A percentile compares a stretch with the other conserved stretches of the same genome.
phyloP scores from a whole-genome alignment of 2,113 vertebrate species.

The Rallus limicola region DNA sequence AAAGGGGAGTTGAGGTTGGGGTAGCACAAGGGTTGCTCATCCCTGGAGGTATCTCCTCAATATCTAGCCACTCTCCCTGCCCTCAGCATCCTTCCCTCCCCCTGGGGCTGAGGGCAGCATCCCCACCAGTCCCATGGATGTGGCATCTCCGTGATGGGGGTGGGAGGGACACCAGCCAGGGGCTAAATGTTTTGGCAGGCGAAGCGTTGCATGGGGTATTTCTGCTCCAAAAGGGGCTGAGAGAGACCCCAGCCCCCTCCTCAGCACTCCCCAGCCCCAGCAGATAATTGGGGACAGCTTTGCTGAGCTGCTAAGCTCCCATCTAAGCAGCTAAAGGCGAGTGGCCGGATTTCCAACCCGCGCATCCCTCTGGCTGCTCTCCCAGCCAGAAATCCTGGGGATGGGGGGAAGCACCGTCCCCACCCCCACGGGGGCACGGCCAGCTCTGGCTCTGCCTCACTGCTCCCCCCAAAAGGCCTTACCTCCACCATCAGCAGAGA shows the following conservation, averaged over 20 bases:
- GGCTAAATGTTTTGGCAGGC: background rate
- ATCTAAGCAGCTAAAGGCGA: background rate
- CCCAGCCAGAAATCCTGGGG: background rate
- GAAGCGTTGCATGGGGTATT: rapidly evolving
- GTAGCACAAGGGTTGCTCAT: background rate
- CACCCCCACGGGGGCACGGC: background rate
- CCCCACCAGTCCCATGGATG: rapidly evolving
- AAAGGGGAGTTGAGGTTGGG: background rate
- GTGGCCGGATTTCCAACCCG: conserved; percentile 1
- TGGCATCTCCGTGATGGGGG: rapidly evolving
- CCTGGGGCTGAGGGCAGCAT: background rate
- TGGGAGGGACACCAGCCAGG: background rate
- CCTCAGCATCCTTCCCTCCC: too few relatives aligned
- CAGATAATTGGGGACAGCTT: background rate
- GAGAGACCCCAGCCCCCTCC: background rate
- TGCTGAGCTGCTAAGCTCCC: conserved; percentile 13
- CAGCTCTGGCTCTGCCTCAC: background rate
- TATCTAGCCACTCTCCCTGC: too few relatives aligned
- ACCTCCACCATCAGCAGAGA: background rate
- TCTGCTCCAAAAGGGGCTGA: background rate
- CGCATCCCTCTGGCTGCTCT: background rate
- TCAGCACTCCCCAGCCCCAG: background rate
- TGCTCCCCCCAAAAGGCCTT: background rate
- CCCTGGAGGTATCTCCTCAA: background rate
- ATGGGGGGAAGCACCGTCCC: rapidly evolving